phyloP scores from a whole-genome alignment of 2,113 vertebrate genomes.

The Tapirus terrestris region DNA sequence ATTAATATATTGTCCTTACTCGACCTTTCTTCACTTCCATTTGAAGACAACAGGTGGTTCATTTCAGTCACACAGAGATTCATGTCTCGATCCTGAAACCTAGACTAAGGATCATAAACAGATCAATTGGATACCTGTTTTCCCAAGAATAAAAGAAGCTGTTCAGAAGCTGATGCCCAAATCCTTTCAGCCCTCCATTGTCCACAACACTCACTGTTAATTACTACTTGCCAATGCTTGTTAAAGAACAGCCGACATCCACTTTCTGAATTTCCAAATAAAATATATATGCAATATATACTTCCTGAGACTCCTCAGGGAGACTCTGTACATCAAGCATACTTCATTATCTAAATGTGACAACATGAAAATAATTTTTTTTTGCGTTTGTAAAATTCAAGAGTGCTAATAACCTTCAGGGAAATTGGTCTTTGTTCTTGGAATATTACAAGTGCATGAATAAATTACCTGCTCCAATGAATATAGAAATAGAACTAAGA shows the following conservation, averaged over 20 bases:
- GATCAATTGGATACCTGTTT: neutral
- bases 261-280: slow-evolving; percentile 14
- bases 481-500: slow-evolving; percentile 48
- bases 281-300: neutral
- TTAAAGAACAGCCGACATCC: neutral
- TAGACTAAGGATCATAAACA: neutral
- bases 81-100: neutral
- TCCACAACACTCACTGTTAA: neutral
- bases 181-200: neutral
- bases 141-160: neutral
- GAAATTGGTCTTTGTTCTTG: slow-evolving; percentile 71
- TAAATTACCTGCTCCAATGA: slow-evolving; percentile 56
- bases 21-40: slow-evolving; percentile 12
- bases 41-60: slow-evolving; percentile 47
- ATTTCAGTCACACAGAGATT: neutral
- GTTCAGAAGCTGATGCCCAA: neutral
- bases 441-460: neutral
- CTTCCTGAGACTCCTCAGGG: neutral
- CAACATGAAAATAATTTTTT: neutral
- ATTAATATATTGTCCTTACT: neutral
- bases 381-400: slow-evolving; percentile 28
- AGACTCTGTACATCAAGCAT: neutral
- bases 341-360: slow-evolving; percentile 45
- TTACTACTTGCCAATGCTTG: neutral
- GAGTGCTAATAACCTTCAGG: slow-evolving; percentile 40